Evolutionary conservation across 2,113 vertebrate genomes (phyloP), one percentile per base, ranked within the genome.

Genomic region (Pachycephala philippinensis): DNA sequence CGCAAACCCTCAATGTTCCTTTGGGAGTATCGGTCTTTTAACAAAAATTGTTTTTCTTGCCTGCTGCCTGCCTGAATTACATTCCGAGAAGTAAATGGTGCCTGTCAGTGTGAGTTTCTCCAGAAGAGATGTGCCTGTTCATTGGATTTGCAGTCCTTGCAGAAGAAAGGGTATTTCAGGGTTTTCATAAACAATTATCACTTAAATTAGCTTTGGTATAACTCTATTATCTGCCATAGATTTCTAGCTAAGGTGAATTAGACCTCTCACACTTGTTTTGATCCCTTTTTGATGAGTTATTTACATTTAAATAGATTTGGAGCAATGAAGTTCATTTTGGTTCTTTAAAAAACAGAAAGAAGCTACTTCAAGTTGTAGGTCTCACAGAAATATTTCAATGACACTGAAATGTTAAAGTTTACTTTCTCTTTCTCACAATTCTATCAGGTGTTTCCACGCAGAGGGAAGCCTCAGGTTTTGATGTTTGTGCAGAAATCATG

Each of bases 281-380:
- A 84, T 77, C 71, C 39, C 50, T 89, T 90, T 74, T 66, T 90
- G 59, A 69, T 80, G 42, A 66, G 23, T 70, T 87, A 28, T 93
- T 95, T 92, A 50, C 80, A 77, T 93, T 92, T 77, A 84, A 74
- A 95, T 86, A 69, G 76, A 45, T 47, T 39, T 40, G 30, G 45
- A 54, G 16, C 69, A 50, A 72, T 17, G 42, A 74, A 88, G 85
- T 65, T 39, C 44, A 26, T 72, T 57, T 56, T 12, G 7, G n/a
- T 47, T 76, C 53, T 50, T 54, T n/a, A 21, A 42, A 61, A 40
- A 75, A 26, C 15, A 18, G 33, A 37, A 39, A 39, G 2, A 71
- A 61, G 9, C 9, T 52, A 4, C 74, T 83, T 87, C 35, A 71
- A 49, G 10, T 37, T 76, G n/a, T 37, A 76, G 45, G 37, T 61